Base-by-base conservation (phyloP, 2,888 invertebrate genomes). In the Hydropsyche betteni region DNA sequence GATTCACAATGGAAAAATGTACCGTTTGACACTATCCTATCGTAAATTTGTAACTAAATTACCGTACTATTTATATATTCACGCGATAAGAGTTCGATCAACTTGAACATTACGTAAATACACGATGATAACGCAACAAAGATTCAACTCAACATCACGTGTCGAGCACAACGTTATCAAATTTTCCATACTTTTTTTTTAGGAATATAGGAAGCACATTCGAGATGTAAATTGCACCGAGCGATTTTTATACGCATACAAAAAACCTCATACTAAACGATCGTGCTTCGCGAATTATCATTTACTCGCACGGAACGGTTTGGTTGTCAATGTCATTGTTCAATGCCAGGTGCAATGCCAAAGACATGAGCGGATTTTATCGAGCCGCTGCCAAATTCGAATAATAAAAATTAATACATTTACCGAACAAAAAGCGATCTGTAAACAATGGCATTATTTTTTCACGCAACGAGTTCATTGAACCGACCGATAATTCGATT, bases 321-420 rank as follows among this genome's bases (percentile, higher is more conserved):
- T 16, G 58, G 58, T 58, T 16, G 16, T 36, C 64, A 64, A 64
- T 64, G 64, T 64, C 64, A 64, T 64, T 64, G 64, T 64, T 64
- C 64, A 64, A 64, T 64, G 64, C 64, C 64, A 64, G 64, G 64
- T 64, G 64, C 64, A 64, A 64, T 64, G 64, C 64, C 64, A 64
- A 64, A 64, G 8, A 64, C 64, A 36, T 3, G 24, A 24, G 24
- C 24, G 24, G 2, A 24, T 24, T 24, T 24, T 24, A 24, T 24
- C 24, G 64, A 34, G 44, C 7, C 44, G 44, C 10, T 44, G 44
- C 24, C 36, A 55, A 55, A 55, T 14, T 55, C 55, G n/a, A 10
- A 51, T 12, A 51, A 55, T 14, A 10, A 1, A 16, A 14, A 14
- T 6, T 55, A 8, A 10, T 55, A 55, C 12, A 5, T 55, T 55